These are phyloP conservation scores for Pavo muticus DNA, from an alignment of 2,113 vertebrate species.

Conservation along the genomic window DNA sequence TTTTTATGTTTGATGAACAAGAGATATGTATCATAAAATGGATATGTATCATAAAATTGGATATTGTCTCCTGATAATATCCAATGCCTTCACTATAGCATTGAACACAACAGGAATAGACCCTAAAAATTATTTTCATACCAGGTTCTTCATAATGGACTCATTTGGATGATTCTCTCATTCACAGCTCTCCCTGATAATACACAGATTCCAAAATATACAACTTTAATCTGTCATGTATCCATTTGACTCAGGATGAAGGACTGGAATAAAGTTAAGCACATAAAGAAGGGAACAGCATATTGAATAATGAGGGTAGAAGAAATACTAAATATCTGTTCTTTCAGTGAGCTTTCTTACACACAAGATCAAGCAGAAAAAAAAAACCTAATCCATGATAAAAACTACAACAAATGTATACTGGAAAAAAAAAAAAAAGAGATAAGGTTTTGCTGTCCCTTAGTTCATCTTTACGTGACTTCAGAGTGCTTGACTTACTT, in stretches of 20 bases:
- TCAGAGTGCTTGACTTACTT: background rate
- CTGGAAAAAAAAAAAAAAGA: background rate
- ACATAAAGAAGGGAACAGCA: background rate
- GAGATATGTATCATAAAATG: background rate
- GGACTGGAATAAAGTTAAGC: background rate
- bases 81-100: background rate
- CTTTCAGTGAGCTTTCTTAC: background rate
- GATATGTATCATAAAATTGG: background rate
- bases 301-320: background rate
- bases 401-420: background rate
- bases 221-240: background rate
- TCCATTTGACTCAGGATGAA: background rate
- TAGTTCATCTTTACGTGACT: background rate
- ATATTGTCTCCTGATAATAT: background rate
- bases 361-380: background rate
- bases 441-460: background rate
- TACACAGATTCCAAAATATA: background rate
- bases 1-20: background rate
- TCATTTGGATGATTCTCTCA: background rate
- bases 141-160: background rate
- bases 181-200: background rate
- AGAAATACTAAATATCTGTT: background rate
- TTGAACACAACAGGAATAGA: background rate
- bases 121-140: background rate
- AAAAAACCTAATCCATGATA: background rate